phyloP scores from a whole-genome alignment of 2,113 vertebrate species.

The Apodemus speciosus region DNA sequence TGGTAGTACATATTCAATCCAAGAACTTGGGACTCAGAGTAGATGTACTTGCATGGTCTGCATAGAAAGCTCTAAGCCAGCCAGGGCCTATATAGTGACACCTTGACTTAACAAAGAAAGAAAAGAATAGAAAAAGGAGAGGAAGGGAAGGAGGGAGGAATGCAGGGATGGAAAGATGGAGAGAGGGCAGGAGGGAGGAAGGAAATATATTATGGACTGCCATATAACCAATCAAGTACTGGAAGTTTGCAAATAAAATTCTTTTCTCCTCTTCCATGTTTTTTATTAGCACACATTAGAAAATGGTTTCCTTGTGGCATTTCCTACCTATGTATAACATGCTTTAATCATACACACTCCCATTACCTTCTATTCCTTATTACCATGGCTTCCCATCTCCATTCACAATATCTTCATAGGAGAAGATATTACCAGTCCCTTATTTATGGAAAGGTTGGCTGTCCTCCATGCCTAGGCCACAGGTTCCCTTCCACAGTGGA shows the following conservation, averaged over 20 bases:
- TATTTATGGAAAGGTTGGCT: neutral
- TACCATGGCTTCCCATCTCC: neutral
- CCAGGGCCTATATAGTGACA: neutral
- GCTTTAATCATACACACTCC: neutral
- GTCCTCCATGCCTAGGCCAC: neutral
- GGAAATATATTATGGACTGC: neutral
- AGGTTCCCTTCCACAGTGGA: neutral
- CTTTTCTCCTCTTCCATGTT: neutral
- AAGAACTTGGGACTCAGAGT: neutral
- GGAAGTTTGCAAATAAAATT: neutral
- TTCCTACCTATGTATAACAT: neutral
- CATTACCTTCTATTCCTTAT: neutral
- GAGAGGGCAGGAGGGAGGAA: no score
- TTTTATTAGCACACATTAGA: neutral
- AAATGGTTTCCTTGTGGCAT: neutral
- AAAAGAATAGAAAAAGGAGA: rapidly evolving
- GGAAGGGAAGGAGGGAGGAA: neutral
- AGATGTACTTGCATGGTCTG: neutral
- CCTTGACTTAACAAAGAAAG: neutral
- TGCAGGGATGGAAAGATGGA: no score
- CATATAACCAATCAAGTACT: neutral
- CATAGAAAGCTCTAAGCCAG: neutral
- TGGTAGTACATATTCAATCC: neutral
- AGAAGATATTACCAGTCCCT: neutral
- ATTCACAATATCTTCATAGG: neutral